phyloP scores from a whole-genome alignment of 2,888 invertebrate species.

The Synanthedon andrenaeformis region DNA sequence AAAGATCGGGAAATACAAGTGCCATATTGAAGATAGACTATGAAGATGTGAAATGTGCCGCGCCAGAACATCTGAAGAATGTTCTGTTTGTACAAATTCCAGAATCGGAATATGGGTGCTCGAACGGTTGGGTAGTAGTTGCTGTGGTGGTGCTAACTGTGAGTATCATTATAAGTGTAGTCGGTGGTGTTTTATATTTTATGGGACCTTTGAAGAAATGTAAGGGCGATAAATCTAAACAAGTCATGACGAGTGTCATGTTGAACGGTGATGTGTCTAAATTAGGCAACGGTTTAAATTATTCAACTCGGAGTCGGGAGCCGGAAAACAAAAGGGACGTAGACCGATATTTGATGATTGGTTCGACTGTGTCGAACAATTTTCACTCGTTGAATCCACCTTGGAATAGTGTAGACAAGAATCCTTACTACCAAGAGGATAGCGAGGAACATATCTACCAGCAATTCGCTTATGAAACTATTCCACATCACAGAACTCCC shows the following conservation, averaged over 20 bases:
- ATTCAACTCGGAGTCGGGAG: conserved; percentile 58
- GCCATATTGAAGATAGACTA: conserved; percentile 66
- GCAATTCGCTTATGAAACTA: conserved; percentile 66
- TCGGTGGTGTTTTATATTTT: conserved; percentile 62
- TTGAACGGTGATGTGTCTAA: conserved; percentile 64
- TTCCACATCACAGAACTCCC: conserved; percentile 63
- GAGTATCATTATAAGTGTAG: conserved; percentile 66
- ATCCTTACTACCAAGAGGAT: conserved; percentile 60
- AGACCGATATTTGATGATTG: conserved; percentile 65
- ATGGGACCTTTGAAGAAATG: conserved; percentile 65
- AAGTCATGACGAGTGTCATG: conserved; percentile 67
- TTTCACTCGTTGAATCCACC: conserved; percentile 65
- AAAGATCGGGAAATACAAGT: conserved; percentile 43
- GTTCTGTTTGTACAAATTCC: conserved; percentile 68
- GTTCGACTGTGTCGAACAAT: conserved; percentile 62
- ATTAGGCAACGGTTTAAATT: conserved; percentile 61
- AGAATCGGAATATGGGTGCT: conserved; percentile 74
- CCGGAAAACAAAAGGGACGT: conserved; percentile 61
- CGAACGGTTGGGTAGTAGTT: conserved; percentile 72
- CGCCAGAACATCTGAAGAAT: conserved; percentile 67
- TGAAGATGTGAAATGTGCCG: conserved; percentile 69
- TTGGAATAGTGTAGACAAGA: conserved; percentile 65
- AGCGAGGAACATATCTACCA: conserved; percentile 66
- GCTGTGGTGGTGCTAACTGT: conserved; percentile 63
- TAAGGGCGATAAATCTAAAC: conserved; percentile 65